phyloP scores from a whole-genome alignment of 2,888 invertebrate species.

The Therioaphis trifolii region DNA sequence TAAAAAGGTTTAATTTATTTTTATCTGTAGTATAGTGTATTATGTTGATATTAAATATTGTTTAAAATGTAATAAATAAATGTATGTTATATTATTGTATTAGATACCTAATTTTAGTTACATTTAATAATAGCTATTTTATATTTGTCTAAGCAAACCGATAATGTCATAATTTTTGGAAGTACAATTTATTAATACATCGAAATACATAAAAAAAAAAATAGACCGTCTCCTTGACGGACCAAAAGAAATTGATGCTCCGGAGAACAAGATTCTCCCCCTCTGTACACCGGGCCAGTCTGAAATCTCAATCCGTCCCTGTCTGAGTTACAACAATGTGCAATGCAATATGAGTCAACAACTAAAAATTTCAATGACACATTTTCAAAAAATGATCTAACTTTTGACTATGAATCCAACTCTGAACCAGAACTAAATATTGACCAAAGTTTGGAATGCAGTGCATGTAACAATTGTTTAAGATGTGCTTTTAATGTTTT shows the following conservation, averaged over 20 bases:
- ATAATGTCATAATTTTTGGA: constrained; percentile 1
- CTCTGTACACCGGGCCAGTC: too few relatives aligned
- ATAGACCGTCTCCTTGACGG: too few relatives aligned
- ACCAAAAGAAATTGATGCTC: not conserved
- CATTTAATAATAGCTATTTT: not conserved
- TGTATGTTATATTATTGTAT: not conserved
- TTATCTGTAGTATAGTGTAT: not conserved
- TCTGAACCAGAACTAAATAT: too few relatives aligned
- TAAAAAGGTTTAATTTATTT: not conserved
- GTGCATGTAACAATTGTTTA: too few relatives aligned
- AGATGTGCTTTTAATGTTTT: too few relatives aligned
- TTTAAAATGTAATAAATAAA: not conserved
- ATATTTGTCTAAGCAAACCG: not conserved
- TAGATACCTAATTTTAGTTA: not conserved
- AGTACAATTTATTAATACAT: not conserved
- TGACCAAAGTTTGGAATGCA: too few relatives aligned
- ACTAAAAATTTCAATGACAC: too few relatives aligned
- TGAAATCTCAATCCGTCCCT: too few relatives aligned
- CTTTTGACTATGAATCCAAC: too few relatives aligned
- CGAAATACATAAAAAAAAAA: not conserved
- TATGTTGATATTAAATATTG: constrained; percentile 10
- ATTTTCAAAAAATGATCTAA: too few relatives aligned
- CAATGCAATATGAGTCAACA: too few relatives aligned
- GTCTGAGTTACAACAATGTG: not conserved
- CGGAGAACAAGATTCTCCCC: too few relatives aligned